Conservation (phyloP, 2,797 vertebrate species). For the Graptemys geographica region DNA sequence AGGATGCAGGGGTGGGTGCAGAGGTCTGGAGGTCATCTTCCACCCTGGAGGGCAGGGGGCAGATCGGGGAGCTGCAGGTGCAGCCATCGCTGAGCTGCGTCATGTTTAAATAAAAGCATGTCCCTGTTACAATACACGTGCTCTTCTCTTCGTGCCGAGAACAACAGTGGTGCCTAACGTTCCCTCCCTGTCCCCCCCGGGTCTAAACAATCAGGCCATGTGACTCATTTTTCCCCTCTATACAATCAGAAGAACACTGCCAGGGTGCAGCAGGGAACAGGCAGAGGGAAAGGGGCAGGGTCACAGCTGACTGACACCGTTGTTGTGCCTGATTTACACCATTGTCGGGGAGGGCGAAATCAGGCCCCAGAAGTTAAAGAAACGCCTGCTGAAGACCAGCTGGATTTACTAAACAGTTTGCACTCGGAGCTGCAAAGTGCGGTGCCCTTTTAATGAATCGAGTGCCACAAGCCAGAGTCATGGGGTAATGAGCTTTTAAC, state of each 20-base stretch:
- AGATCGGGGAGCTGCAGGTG: neutral
- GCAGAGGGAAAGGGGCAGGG: neutral
- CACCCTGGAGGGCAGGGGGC: neutral
- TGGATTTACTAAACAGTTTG: neutral
- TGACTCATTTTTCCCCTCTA: neutral
- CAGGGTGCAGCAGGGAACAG: neutral
- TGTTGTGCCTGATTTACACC: neutral
- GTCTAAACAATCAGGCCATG: too few species aligned
- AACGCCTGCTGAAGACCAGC: neutral
- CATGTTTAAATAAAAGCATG: neutral
- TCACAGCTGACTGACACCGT: neutral
- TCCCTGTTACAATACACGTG: neutral
- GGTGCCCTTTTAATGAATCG: neutral
- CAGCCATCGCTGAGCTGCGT: neutral
- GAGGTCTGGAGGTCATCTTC: neutral
- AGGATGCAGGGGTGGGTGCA: neutral
- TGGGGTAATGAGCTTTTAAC: neutral
- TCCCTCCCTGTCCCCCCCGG: neutral
- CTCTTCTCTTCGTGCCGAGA: neutral
- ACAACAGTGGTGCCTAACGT: neutral
- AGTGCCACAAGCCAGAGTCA: too few species aligned
- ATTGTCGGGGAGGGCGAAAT: neutral
- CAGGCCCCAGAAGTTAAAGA: neutral
- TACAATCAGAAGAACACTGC: neutral
- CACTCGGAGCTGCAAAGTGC: neutral